Evolutionary conservation across 2,113 vertebrate species (phyloP).

Genomic region (Heloderma charlesbogerti): DNA sequence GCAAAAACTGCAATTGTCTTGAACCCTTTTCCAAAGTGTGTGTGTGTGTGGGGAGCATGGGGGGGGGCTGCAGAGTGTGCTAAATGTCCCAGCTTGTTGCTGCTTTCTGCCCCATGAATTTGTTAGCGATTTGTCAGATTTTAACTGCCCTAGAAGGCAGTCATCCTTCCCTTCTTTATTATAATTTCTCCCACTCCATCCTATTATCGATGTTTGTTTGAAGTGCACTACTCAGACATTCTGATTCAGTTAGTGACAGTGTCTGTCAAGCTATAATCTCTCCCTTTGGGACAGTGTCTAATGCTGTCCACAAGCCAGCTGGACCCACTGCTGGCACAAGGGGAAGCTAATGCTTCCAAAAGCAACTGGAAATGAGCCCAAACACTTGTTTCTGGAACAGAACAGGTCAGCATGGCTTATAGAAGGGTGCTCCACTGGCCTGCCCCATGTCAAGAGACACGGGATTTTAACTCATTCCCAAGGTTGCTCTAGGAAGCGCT

Average conservation of each 20-base stretch:
- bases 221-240: background rate
- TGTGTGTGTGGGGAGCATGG: background rate
- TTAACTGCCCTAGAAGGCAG: background rate
- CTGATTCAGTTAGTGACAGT: background rate
- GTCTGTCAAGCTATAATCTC: background rate
- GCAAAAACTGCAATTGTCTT: background rate
- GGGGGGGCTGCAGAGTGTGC: rapidly evolving
- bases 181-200: background rate
- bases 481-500: too few species aligned
- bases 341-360: too few species aligned
- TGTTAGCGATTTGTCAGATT: background rate
- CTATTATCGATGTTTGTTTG: background rate
- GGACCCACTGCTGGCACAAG: too few species aligned
- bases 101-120: background rate
- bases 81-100: background rate
- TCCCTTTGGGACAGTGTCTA: background rate
- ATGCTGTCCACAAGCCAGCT: too few species aligned
- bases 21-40: background rate
- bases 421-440: too few species aligned
- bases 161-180: constrained; percentile 1
- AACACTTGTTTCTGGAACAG: too few species aligned
- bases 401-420: too few species aligned
- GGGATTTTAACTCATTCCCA: too few species aligned
- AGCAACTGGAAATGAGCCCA: too few species aligned
- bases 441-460: too few species aligned